Evolutionary conservation across 2,113 vertebrate species (phyloP).

Genomic region (Lophotis ruficrista): DNA sequence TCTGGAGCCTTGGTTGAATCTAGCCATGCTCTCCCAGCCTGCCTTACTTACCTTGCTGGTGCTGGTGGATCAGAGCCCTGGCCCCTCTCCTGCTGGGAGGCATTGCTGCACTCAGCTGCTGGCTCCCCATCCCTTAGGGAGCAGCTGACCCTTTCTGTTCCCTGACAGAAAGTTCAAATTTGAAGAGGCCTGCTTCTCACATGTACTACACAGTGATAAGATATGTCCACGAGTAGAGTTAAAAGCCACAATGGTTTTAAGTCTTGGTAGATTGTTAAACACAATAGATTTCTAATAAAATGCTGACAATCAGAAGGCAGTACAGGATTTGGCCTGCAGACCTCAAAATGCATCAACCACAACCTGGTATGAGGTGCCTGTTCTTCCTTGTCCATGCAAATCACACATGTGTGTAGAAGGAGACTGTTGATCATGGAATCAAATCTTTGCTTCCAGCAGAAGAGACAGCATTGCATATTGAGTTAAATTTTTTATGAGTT

Average conservation of each 20-base stretch:
- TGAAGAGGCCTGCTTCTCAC: background rate
- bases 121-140: background rate
- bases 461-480: background rate
- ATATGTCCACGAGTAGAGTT: background rate
- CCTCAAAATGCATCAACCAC: background rate
- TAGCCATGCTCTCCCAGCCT: background rate
- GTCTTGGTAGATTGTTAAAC: background rate
- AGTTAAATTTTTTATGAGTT: background rate
- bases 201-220: accelerated
- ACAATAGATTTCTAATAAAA: background rate
- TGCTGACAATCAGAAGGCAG: background rate
- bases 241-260: background rate
- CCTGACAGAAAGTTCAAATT: background rate
- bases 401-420: background rate
- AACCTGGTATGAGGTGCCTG: background rate
- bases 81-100: background rate
- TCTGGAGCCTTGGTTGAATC: background rate
- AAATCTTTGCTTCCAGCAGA: background rate
- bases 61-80: background rate
- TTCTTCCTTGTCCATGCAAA: background rate
- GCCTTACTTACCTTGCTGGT: background rate
- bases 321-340: background rate
- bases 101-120: background rate
- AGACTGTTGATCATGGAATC: background rate
- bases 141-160: background rate